Conservation (phyloP, 2,113 vertebrate species). For the Crotalus helleri region DNA sequence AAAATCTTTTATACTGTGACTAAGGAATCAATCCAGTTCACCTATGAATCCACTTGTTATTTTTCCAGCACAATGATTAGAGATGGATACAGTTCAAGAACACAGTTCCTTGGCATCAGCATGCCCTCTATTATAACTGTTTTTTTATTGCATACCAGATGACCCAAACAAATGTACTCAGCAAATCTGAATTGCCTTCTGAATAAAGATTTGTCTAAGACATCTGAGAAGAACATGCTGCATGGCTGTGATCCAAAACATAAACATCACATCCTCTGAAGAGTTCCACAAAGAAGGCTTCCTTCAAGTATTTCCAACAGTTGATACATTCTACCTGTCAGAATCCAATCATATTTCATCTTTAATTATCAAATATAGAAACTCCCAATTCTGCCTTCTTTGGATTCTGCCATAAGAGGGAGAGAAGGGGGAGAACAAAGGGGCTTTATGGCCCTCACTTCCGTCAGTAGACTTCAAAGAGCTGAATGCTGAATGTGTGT, state of each 20-base stretch:
- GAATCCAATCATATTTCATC: too few species aligned
- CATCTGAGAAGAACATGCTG: background rate
- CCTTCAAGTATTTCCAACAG: too few species aligned
- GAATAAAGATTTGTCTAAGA: background rate
- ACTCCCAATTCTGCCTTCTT: too few species aligned
- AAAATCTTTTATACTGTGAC: background rate
- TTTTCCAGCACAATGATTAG: background rate
- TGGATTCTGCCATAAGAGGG: too few species aligned
- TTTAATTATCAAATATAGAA: too few species aligned
- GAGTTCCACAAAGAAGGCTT: background rate
- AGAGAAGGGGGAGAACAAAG: too few species aligned
- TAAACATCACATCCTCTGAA: background rate
- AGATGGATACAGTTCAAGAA: background rate
- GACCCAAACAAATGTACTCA: slow-evolving; percentile 8
- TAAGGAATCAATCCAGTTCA: background rate
- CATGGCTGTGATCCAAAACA: background rate
- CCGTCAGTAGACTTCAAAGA: too few species aligned
- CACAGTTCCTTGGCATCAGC: too few species aligned
- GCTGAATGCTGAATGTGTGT: too few species aligned
- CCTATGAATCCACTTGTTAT: background rate
- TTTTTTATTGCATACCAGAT: background rate
- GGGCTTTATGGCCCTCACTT: too few species aligned
- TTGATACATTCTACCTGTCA: background rate
- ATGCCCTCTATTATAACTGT: background rate
- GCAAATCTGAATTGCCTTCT: background rate